Percentiles rank a stretch among this genome's conserved stretches.
These are phyloP conservation scores for Prolemur simus DNA, from an alignment of 2,113 vertebrate species.

Conservation along the genomic window DNA sequence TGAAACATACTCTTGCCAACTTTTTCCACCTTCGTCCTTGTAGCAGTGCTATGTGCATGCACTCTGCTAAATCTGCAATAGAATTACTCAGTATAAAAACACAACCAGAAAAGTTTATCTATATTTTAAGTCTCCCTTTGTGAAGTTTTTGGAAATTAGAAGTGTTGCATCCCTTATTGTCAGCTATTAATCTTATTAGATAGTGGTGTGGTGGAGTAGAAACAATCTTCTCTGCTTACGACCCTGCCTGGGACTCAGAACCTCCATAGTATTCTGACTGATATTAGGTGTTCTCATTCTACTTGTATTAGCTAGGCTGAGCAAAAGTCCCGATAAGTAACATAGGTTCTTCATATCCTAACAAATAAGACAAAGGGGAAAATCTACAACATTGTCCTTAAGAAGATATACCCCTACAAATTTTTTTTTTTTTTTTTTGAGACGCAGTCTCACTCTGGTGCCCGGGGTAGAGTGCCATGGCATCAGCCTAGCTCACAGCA, in stretches of 20 bases:
- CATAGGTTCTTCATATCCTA: neutral
- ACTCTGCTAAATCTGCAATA: neutral
- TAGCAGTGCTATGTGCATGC: neutral
- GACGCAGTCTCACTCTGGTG: too few relatives aligned
- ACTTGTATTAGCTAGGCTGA: neutral
- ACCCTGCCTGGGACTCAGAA: neutral
- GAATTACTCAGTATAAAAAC: neutral
- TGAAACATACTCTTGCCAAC: fast-evolving
- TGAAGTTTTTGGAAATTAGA: neutral
- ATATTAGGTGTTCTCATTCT: neutral
- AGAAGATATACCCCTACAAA: neutral
- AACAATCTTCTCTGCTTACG: neutral
- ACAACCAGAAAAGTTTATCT: neutral
- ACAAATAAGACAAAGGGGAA: neutral
- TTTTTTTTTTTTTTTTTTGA: neutral
- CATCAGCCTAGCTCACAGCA: too few relatives aligned
- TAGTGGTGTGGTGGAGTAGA: neutral
- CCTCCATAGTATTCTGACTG: neutral
- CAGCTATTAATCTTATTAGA: neutral
- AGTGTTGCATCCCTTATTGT: neutral
- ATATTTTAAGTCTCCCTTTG: neutral
- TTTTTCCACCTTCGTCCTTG: neutral
- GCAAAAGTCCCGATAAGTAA: neutral
- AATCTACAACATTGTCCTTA: neutral
- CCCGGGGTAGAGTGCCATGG: too few relatives aligned